Base-by-base conservation (phyloP, 2,797 vertebrate species). In the Nyctalus aviator region DNA sequence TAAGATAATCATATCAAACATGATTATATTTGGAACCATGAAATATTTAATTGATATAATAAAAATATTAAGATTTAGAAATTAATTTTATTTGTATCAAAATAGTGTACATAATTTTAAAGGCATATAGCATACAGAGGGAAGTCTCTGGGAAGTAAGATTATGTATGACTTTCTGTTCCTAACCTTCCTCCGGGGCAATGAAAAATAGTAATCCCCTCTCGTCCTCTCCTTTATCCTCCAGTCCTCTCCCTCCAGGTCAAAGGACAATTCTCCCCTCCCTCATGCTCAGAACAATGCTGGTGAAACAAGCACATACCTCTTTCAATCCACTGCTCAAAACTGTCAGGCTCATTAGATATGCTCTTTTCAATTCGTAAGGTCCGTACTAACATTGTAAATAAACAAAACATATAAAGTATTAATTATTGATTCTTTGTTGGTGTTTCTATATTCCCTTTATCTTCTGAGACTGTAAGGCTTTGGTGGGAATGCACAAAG, bases 331-430 rank as follows among this genome's bases (percentile, higher is more conserved):
- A 98, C 3, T 88, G 59, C 94, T 99, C 98, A 98, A 99, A 99
- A 75, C 98, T 98, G 35, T 98, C 97, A 4, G 98, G 98, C 44
- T 98, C 98, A 96, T 98, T 97, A 91, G 98, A 98, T 0, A 96
- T 48, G 21, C 98, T 99, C 98, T 98, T 99, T 98, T 99, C 99
- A 97, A 99, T 99, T 97, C 97, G 98, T 87, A 99, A 98, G 44
- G 96, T 98, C 94, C 97, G 98, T 87, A 99, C 99, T 99, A 97
- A 92, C 96, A 71, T 73, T 27, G 46, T 55, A 89, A 73, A 96
- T 95, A 95, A 93, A 88, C 3, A 84, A 76, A 86, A 78, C 41
- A 69, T 91, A 81, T 21, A 23, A 79, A 79, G 11, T 27, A 25
- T 96, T 89, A 94, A 55, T 81, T 95, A 72, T 21, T 41, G 32